Base-by-base conservation (phyloP, 2,113 vertebrate species). In the Xiphophorus maculatus region DNA sequence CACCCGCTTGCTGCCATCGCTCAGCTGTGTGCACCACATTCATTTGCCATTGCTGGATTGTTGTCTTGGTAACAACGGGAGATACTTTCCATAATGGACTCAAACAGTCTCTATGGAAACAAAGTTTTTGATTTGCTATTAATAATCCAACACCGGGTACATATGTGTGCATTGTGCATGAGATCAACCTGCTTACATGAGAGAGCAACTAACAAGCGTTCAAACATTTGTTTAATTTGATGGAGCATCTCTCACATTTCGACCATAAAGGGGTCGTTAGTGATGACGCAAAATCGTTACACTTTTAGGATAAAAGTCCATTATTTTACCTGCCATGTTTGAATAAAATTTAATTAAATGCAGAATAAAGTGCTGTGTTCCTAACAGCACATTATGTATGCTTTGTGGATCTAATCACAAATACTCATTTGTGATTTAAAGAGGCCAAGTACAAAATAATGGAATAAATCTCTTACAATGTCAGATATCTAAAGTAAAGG, bases 31-130 rank as follows among this genome's bases (percentile, higher is more conserved):
- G 91, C 37, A 5, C 92, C 87, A 82, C 78, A 76, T 86, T 90
- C 83, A 68, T 88, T 90, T 86, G 88, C 88, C 90, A 90, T 87
- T 81, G 88, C 90, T 91, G 89, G 89, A 88, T 91, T 92, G 95
- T 95, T 95, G 94, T 94, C 94, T 90, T 93, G 94, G 94, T 92
- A 95, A 95, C 94, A 91, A 90, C 91, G 92, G 90, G 85, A 94
- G 91, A 95, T 91, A 93, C 91, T 94, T 94, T 94, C 92, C 93
- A 92, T 95, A 91, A 94, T 94, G 93, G 92, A 94, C 91, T 94
- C 89, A 91, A 94, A 92, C 89, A 91, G 95, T 95, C 92, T 90
- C 94, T 94, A 95, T 94, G 94, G 95, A 94, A 95, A 95, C 94
- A 92, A 94, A 94, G 92, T 95, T 94, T 94, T 94, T 93, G 86